phyloP scores from a whole-genome alignment of 1,140 invertebrate species.

The Cephus cinctus region DNA sequence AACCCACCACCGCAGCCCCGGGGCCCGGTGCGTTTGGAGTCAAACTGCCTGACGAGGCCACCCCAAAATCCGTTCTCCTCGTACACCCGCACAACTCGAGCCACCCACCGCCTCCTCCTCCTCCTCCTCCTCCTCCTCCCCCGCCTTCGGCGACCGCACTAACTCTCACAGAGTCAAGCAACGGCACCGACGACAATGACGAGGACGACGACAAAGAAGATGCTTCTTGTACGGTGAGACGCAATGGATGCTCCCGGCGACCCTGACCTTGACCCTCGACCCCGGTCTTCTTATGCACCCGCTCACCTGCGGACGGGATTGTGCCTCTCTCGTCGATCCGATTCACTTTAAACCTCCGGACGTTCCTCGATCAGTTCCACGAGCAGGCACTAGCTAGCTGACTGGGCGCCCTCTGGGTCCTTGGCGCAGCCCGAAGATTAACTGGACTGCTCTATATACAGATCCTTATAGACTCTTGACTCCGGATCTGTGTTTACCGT shows the following conservation, averaged over 20 bases:
- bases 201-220: background rate
- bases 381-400: no score
- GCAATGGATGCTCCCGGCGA: background rate
- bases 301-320: conserved; percentile 41
- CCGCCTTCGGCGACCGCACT: no score
- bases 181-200: background rate
- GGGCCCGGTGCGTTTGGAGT: conserved; percentile 50
- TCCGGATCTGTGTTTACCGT: no score
- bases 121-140: no score
- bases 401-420: no score
- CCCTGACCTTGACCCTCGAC: background rate
- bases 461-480: no score
- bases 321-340: conserved; percentile 26
- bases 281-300: conserved; percentile 4
- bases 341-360: no score
- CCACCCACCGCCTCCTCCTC: conserved; percentile 32
- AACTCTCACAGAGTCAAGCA: background rate
- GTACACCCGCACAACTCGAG: conserved; percentile 48
- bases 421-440: no score
- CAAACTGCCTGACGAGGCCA: conserved; percentile 48
- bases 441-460: no score
- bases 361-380: no score
- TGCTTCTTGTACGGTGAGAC: background rate
- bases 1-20: conserved; percentile 56
- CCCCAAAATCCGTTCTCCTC: conserved; percentile 45